Evolutionary conservation across 2,113 vertebrate species (phyloP).

Genomic region (Grallaria varia): DNA sequence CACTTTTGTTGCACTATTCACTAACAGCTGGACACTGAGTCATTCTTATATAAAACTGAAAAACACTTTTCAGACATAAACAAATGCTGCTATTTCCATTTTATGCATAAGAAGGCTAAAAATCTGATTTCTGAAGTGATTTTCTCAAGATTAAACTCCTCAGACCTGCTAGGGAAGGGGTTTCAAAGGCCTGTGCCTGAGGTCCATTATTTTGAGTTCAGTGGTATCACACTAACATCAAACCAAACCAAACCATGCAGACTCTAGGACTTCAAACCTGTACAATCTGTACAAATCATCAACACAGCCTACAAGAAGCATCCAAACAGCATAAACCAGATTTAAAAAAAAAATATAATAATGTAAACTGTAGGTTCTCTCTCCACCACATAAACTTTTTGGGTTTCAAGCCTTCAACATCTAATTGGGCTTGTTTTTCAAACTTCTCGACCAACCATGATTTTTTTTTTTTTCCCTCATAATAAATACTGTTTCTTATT

Average conservation of each 20-base stretch:
- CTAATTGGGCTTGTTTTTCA: not conserved
- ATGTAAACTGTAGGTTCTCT: not conserved
- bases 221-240: not conserved
- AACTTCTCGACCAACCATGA: fast-evolving
- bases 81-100: not conserved
- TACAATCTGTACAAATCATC: not conserved
- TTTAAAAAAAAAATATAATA: not conserved
- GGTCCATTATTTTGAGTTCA: not conserved
- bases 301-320: not conserved
- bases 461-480: not conserved
- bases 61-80: not conserved
- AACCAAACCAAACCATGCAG: not conserved
- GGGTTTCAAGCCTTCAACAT: not conserved
- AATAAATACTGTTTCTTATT: not conserved
- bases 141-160: not conserved
- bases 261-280: not conserved
- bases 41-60: not conserved
- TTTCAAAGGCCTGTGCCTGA: not conserved
- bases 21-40: not conserved
- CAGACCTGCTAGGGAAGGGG: not conserved
- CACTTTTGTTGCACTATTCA: not conserved
- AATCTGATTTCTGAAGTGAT: not conserved
- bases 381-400: not conserved
- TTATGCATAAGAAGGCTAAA: not conserved
- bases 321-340: not conserved